Evolutionary conservation across 2,888 invertebrate genomes (phyloP), one percentile per base, ranked within the genome.

Genomic region (Sympetrum striolatum): DNA sequence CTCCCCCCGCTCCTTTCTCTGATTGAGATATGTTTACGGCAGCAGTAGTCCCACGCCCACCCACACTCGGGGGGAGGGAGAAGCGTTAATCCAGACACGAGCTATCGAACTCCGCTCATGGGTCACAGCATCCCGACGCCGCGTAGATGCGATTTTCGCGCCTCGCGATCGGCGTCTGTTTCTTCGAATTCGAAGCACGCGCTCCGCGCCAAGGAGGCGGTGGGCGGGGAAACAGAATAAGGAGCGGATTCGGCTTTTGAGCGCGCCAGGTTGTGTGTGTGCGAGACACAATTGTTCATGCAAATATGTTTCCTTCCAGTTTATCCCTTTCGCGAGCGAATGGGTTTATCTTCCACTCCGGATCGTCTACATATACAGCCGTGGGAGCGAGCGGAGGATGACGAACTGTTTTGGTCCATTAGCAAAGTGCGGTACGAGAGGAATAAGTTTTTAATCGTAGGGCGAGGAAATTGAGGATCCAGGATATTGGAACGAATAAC

Each of bases 21-120:
- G 82, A 82, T 82, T 82, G 58, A 82, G 82, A 82, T 53, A 82
- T 58, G 82, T 82, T 82, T 82, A 22, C 82, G 48, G 12, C 31
- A 31, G 53, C 81, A 25, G 81, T 14, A 37, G 81, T 14, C 81
- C 31, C 6, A 31, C 31, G 25, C 25, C n/a, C 73, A 10, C n/a
- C 73, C 25, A 25, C 12, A 31, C 31, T 31, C 12, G 73, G 73
- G 73, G 14, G 73, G 15, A 25, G 31, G 31, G 4, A 14, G 8
- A 53, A 6, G 44, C 44, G 25, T 25, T 73, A 73, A 73, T 73
- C 73, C 73, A 73, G 31, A 73, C 73, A 31, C 14, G 73, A 73
- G 73, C 73, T 31, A 73, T 73, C 73, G 73, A 73, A 73, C 31
- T 31, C 25, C 73, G 31, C 22, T 73, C 73, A 73, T 31, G 73